These are phyloP conservation scores for Melanophora roralis DNA, from an alignment of 2,888 invertebrate genomes.

Conservation along the genomic window DNA sequence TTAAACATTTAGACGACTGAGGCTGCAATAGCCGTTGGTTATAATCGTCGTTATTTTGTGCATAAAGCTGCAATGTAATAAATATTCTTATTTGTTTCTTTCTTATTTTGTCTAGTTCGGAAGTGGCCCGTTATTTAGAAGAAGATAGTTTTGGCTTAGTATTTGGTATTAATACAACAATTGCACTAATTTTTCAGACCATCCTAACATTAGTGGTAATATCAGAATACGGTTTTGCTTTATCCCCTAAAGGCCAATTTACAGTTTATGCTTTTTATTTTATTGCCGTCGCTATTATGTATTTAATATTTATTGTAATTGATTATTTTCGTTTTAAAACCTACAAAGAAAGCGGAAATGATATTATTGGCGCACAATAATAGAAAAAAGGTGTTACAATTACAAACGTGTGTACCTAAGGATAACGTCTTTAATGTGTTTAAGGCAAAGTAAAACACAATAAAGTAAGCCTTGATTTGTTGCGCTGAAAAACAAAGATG, in stretches of 20 bases:
- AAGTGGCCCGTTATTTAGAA: slow-evolving; percentile 88
- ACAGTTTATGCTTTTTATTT: slow-evolving; percentile 75
- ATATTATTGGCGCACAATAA: slow-evolving; percentile 24
- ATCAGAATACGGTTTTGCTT: slow-evolving; percentile 70
- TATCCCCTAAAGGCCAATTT: slow-evolving; percentile 71
- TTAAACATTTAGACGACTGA: not conserved
- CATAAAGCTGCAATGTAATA: too few relatives aligned
- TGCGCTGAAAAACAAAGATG: too few relatives aligned
- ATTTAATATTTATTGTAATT: slow-evolving; percentile 68
- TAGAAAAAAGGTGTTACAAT: not conserved
- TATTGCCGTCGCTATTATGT: slow-evolving; percentile 70
- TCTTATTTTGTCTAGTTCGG: slow-evolving; percentile 81
- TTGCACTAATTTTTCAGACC: slow-evolving; percentile 88
- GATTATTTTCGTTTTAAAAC: slow-evolving; percentile 67
- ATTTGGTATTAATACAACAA: slow-evolving; percentile 92
- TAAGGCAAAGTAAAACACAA: too few relatives aligned
- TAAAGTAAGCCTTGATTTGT: too few relatives aligned
- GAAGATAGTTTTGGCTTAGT: slow-evolving; percentile 93
- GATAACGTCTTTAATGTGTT: too few relatives aligned
- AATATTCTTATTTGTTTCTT: not conserved
- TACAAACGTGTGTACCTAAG: too few relatives aligned
- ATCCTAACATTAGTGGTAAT: slow-evolving; percentile 81
- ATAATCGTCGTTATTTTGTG: too few relatives aligned
- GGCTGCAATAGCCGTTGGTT: too few relatives aligned
- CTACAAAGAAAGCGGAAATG: not conserved